Percentiles rank a stretch among this genome's conserved stretches.
Evolutionary conservation across 1,140 invertebrate genomes (phyloP).

Genomic region (Leguminivora glycinivorella): DNA sequence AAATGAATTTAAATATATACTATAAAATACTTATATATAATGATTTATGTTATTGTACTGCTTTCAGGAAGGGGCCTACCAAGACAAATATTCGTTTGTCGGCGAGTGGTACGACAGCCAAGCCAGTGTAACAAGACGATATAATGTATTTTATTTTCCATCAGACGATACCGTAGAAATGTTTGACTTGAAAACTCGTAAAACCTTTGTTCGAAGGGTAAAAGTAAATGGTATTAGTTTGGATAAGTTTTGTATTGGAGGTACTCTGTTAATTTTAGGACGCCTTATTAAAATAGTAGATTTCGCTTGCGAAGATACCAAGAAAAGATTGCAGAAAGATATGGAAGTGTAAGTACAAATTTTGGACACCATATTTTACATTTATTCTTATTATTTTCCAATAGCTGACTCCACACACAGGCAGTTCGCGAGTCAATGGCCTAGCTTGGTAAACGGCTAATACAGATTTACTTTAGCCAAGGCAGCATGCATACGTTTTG

Average conservation of each 20-base stretch:
- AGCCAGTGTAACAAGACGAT: slow-evolving; percentile 84
- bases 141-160: slow-evolving; percentile 87
- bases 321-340: slow-evolving; percentile 80
- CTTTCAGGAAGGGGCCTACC: slow-evolving; percentile 68
- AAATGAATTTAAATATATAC: background rate
- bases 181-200: slow-evolving; percentile 88
- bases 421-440: too few relatives aligned
- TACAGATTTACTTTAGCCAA: too few relatives aligned
- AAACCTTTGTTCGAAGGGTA: slow-evolving; percentile 87
- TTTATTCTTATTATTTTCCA: slow-evolving; percentile 25
- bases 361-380: slow-evolving; percentile 22
- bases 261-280: slow-evolving; percentile 87
- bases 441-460: too few relatives aligned
- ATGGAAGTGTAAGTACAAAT: slow-evolving; percentile 80
- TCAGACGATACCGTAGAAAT: slow-evolving; percentile 88
- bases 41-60: background rate
- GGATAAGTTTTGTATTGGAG: slow-evolving; percentile 88
- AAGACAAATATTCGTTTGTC: slow-evolving; percentile 81
- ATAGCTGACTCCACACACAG: too few relatives aligned
- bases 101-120: slow-evolving; percentile 92
- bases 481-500: too few relatives aligned
- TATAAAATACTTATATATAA: background rate
- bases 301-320: slow-evolving; percentile 86
- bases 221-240: slow-evolving; percentile 84
- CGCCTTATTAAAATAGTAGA: slow-evolving; percentile 88